phyloP scores from a whole-genome alignment of 1,140 invertebrate genomes.

The Kradibia gibbosae region DNA sequence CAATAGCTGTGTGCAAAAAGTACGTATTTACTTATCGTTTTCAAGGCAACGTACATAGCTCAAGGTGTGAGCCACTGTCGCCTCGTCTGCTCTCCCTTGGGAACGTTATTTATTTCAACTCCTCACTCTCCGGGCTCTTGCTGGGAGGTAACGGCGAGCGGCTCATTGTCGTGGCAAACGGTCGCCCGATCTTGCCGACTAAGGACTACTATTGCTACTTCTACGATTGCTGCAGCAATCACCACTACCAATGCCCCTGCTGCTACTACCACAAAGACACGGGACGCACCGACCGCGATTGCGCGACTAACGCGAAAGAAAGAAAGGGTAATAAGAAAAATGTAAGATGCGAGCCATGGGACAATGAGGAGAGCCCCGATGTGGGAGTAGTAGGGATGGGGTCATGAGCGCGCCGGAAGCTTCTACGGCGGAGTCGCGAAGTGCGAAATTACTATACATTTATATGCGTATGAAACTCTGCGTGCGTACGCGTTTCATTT shows the following conservation, averaged over 20 bases:
- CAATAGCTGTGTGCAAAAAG: too few species aligned
- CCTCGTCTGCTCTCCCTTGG: not conserved
- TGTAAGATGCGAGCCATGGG: slow-evolving; percentile 14
- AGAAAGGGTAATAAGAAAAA: not conserved
- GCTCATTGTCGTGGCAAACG: not conserved
- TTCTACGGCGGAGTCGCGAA: not conserved
- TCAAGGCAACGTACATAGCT: not conserved
- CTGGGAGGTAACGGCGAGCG: not conserved
- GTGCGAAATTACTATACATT: not conserved
- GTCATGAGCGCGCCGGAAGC: slow-evolving; percentile 21
- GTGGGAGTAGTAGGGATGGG: not conserved
- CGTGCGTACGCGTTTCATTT: too few species aligned
- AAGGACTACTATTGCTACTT: too few species aligned
- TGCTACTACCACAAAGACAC: too few species aligned
- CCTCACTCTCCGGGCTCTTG: not conserved
- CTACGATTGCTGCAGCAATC: too few species aligned
- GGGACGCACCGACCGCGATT: not conserved
- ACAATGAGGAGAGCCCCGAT: not conserved
- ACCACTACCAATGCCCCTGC: too few species aligned
- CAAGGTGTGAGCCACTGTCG: not conserved
- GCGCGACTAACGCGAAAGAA: slow-evolving; percentile 17
- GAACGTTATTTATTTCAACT: not conserved
- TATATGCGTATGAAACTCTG: too few species aligned
- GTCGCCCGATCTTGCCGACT: not conserved
- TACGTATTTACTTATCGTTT: not conserved